Percentiles rank a stretch among this genome's conserved stretches.
Evolutionary conservation across 2,113 vertebrate species (phyloP).

Genomic region (Hemiscyllium ocellatum): DNA sequence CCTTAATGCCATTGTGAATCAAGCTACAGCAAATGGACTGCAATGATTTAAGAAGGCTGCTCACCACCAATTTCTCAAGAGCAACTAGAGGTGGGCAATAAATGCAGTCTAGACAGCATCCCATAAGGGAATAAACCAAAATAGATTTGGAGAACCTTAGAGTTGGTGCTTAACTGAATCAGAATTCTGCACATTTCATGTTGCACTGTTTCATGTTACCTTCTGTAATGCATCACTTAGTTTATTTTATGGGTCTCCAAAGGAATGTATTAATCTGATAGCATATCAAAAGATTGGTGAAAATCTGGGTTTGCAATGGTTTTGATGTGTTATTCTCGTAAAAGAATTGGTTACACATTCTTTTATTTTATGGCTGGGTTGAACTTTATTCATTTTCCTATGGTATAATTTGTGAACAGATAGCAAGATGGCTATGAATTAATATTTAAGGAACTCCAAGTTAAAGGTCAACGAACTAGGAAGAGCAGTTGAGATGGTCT

Average conservation of each 20-base stretch:
- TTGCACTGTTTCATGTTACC: too few species aligned
- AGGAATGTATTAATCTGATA: background rate
- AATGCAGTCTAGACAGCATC: too few species aligned
- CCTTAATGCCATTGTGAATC: too few species aligned
- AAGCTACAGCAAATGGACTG: too few species aligned
- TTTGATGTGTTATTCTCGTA: background rate
- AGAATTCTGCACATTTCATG: too few species aligned
- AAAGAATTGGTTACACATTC: background rate
- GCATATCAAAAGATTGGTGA: background rate
- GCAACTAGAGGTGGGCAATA: too few species aligned
- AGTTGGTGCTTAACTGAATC: background rate
- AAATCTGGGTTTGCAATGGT: background rate
- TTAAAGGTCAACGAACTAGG: too few species aligned
- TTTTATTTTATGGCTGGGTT: background rate
- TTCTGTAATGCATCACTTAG: background rate
- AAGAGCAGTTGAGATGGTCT: too few species aligned
- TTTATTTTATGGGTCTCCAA: background rate
- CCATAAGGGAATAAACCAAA: background rate
- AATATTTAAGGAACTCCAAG: too few species aligned
- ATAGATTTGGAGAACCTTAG: background rate
- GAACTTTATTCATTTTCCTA: background rate
- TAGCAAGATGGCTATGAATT: background rate
- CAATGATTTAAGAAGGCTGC: too few species aligned
- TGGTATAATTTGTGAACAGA: background rate
- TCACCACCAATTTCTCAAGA: too few species aligned